phyloP scores from a whole-genome alignment of 2,113 vertebrate species.

The Aleadryas rufinucha region DNA sequence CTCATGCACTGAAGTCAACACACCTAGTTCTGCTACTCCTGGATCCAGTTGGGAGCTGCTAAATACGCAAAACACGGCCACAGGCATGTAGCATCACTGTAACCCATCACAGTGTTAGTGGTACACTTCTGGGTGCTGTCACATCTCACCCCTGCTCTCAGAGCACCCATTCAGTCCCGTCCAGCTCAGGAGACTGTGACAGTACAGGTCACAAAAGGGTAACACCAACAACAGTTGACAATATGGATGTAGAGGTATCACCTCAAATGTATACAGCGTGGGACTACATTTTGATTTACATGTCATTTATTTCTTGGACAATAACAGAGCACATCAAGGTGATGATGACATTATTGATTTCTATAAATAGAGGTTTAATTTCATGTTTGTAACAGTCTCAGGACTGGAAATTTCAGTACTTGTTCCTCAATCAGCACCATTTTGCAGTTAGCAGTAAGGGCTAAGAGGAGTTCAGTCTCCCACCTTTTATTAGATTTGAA shows the following conservation, averaged over 20 bases:
- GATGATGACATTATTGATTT: neutral
- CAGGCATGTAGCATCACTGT: accelerated
- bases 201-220: neutral
- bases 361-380: neutral
- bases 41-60: neutral
- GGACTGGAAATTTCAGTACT: neutral
- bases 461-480: neutral
- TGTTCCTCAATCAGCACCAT: neutral
- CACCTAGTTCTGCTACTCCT: neutral
- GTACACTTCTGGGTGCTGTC: neutral
- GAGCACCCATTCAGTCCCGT: neutral
- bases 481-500: conserved; percentile 8
- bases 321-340: neutral
- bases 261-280: neutral
- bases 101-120: no score
- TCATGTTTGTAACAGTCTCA: neutral
- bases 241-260: accelerated
- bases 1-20: neutral
- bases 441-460: neutral
- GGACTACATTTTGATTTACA: neutral
- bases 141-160: neutral
- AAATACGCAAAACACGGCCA: neutral
- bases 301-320: neutral
- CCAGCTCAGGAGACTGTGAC: neutral
- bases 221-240: neutral